Evolutionary conservation across 2,113 vertebrate species (phyloP).

Genomic region (Hylia prasina): DNA sequence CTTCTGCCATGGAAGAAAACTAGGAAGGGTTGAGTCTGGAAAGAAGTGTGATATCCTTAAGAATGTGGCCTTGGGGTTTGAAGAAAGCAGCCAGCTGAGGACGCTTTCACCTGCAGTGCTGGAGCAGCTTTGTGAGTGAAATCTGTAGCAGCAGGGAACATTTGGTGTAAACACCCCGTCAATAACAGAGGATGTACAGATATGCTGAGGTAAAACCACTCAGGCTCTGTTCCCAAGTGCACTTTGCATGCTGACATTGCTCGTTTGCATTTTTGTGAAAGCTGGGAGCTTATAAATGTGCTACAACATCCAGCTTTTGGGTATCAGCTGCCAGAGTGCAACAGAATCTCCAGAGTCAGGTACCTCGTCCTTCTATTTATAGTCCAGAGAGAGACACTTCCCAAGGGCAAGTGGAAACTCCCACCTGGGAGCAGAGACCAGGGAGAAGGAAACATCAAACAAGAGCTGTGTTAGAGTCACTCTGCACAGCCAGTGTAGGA

Average conservation of each 20-base stretch:
- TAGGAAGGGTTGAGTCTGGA: background rate
- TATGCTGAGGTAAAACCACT: background rate
- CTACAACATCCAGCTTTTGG: background rate
- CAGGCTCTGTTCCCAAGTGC: background rate
- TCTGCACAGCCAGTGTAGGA: background rate
- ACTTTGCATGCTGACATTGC: background rate
- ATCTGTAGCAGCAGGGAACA: background rate
- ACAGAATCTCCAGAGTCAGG: background rate
- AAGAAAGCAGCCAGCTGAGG: background rate
- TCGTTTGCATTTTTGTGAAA: conserved; percentile 13
- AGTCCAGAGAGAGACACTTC: background rate
- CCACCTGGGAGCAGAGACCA: background rate
- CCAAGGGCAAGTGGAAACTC: background rate
- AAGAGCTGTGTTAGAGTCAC: background rate
- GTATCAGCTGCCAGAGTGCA: conserved; percentile 33
- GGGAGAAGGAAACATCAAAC: background rate
- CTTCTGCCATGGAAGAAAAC: background rate
- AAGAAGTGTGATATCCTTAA: background rate
- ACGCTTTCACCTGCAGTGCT: background rate
- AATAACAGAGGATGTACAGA: background rate
- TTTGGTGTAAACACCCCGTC: fast-evolving
- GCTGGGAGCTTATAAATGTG: background rate
- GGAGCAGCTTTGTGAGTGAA: background rate
- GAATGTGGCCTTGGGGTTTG: background rate
- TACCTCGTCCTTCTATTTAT: background rate